Evolutionary conservation across 2,888 invertebrate species (phyloP).

Genomic region (Pandemis cinnamomeana): DNA sequence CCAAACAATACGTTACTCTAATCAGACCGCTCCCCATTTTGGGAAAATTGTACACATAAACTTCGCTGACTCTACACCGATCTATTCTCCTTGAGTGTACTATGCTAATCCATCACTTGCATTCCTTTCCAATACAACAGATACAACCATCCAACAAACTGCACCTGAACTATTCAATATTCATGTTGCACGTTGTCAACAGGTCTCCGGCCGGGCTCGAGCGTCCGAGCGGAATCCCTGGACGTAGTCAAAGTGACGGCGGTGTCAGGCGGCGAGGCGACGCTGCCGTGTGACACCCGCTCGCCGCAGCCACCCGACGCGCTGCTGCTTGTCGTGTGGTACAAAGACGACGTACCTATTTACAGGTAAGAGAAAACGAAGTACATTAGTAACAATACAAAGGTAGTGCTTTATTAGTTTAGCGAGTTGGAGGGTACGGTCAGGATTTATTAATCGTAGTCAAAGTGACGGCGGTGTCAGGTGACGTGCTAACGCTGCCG

Average conservation of each 20-base stretch:
- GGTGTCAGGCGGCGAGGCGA: slow-evolving; percentile 91
- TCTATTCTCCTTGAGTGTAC: neutral
- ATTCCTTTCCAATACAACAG: neutral
- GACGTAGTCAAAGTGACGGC: slow-evolving; percentile 87
- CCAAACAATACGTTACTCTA: too few relatives aligned
- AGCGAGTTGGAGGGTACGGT: neutral
- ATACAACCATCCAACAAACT: neutral
- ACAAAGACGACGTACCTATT: slow-evolving; percentile 94
- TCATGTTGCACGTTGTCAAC: slow-evolving; percentile 51
- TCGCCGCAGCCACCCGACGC: slow-evolving; percentile 91
- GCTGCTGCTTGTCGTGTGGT: slow-evolving; percentile 94
- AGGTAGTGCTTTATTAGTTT: neutral
- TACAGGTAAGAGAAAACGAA: slow-evolving; percentile 88
- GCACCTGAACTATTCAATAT: slow-evolving; percentile 18
- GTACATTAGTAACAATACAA: neutral
- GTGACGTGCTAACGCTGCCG: slow-evolving; percentile 85
- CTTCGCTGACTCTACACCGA: neutral
- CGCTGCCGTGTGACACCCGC: slow-evolving; percentile 94
- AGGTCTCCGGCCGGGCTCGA: slow-evolving; percentile 68
- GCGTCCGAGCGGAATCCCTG: slow-evolving; percentile 78
- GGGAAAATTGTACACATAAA: too few relatives aligned
- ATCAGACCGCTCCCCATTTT: too few relatives aligned
- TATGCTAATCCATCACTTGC: neutral
- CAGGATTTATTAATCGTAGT: neutral
- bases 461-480: neutral